Base-by-base conservation (phyloP, 30 jellyfish, hydroid and myxozoan genomes). In the Turritopsis dohrnii region DNA sequence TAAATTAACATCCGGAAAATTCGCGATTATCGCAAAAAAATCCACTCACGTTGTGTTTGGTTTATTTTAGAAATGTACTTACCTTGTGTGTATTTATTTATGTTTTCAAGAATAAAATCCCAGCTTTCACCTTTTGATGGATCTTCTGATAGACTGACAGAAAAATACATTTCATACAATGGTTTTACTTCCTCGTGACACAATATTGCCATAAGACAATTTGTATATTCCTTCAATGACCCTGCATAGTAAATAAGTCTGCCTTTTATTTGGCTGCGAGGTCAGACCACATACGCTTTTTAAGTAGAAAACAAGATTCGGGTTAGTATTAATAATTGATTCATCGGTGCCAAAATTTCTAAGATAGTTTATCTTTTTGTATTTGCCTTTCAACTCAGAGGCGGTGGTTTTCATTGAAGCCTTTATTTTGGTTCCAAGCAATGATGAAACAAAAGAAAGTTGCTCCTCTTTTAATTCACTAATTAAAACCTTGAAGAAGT, bases 61-160 rank as follows among this genome's bases (percentile, higher is more conserved):
- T n/a, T n/a, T n/a, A n/a, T n/a, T n/a, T n/a, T n/a, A n/a, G n/a
- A n/a, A n/a, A n/a, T n/a, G n/a, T 60, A 60, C 73, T 18, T 18
- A 60, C 73, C 0, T 60, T 60, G 73, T 18, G 73, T 60, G 21
- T 60, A n/a, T n/a, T 54, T 54, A 54, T 54, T 54, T 18, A 54
- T 54, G 72, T 54, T 54, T n/a, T 54, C 72, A 18, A 54, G n/a
- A 54, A 54, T n/a, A 54, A 54, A 54, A n/a, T 54, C 72, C 18
- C 18, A 54, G 72, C 72, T 54, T 54, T 54, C 72, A 54, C 72
- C 72, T n/a, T 54, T 54, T 54, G 72, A 54, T 54, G 72, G 19
- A 54, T 54, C 72, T 54, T n/a, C 72, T 54, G 72, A 54, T n/a
- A 54, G 72, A n/a, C 72, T 54, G 18, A 54, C n/a, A 16, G 72